Base-by-base conservation (phyloP, 2,797 vertebrate species). In the Esox masquinongy region DNA sequence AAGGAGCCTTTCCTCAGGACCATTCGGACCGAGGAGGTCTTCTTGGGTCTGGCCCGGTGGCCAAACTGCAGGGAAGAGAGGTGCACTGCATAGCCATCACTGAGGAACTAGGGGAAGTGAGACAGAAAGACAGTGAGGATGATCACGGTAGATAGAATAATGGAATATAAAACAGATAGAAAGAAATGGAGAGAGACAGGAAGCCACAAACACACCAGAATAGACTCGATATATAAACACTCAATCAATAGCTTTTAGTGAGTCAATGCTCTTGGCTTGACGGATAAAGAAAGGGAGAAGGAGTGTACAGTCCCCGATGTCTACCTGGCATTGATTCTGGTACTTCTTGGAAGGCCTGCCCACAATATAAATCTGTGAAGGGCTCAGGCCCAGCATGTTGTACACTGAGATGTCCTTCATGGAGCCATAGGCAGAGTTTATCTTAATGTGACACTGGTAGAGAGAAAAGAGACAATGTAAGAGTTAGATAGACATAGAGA, bases 321-420 rank as follows among this genome's bases (percentile, higher is more conserved):
- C 70, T 91, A 99, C 98, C 95, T 98, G 96, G 89, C 98, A 99
- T 82, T 98, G 97, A 59, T 94, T 94, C 85, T 99, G 98, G 90
- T 99, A 98, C 81, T 99, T 99, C 93, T 99, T 99, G 31, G 97
- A 96, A 47, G 98, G 94, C 81, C 98, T 93, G 79, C 97, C 98
- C 82, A 99, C 97, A 59, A 99, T 99, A 90, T 97, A 97, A 88
- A 99, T 99, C 91, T 99, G 98, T 61, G 96, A 90, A 5, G 97
- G 94, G 0, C 95, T 94, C 80, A 99, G 93, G 63, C 96, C 96
- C 80, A 99, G 94, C 90, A 97, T 96, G 72, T 94, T 97, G 92
- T 99, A 99, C 88, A 99, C 97, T 0, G 96, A 98, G 93, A 99
- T 98, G 91, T 99, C 98, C 93, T 99, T 99, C 89, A 97, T 97